These are phyloP conservation scores for Tragelaphus scriptus DNA, from an alignment of 2,113 vertebrate species.

Conservation along the genomic window DNA sequence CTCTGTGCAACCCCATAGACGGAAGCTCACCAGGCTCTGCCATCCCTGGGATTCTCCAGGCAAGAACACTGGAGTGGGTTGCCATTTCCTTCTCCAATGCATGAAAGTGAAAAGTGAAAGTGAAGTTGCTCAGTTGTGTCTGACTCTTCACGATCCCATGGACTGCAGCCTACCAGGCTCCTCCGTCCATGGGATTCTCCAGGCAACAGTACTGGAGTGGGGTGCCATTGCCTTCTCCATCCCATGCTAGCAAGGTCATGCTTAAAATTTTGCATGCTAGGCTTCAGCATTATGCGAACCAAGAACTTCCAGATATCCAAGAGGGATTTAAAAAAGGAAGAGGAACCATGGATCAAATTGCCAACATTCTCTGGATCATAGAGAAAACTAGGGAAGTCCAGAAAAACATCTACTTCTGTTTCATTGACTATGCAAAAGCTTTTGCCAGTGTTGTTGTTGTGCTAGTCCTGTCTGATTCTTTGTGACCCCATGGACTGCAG, in stretches of 20 bases:
- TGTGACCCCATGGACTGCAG: background rate
- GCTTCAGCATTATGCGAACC: background rate
- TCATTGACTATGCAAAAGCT: background rate
- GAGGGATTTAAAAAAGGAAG: background rate
- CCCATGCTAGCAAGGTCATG: background rate
- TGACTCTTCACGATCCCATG: fast-evolving
- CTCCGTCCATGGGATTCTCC: too few species aligned
- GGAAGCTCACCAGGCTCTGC: too few species aligned
- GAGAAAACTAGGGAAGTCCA: background rate
- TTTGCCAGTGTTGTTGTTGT: background rate
- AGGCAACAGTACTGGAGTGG: too few species aligned
- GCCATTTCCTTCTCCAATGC: too few species aligned
- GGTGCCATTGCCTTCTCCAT: background rate
- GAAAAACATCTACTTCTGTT: background rate
- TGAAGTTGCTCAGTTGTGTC: too few species aligned
- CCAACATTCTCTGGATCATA: background rate
- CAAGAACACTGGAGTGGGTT: too few species aligned
- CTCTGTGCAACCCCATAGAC: too few species aligned
- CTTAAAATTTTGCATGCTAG: background rate
- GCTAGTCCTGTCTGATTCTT: background rate
- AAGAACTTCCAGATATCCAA: background rate
- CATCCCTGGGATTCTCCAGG: too few species aligned
- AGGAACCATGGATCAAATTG: background rate
- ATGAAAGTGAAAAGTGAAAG: too few species aligned
- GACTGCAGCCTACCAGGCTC: too few species aligned